These are phyloP conservation scores for Lepidurus couesii DNA, from an alignment of 1,140 invertebrate species.

Conservation along the genomic window DNA sequence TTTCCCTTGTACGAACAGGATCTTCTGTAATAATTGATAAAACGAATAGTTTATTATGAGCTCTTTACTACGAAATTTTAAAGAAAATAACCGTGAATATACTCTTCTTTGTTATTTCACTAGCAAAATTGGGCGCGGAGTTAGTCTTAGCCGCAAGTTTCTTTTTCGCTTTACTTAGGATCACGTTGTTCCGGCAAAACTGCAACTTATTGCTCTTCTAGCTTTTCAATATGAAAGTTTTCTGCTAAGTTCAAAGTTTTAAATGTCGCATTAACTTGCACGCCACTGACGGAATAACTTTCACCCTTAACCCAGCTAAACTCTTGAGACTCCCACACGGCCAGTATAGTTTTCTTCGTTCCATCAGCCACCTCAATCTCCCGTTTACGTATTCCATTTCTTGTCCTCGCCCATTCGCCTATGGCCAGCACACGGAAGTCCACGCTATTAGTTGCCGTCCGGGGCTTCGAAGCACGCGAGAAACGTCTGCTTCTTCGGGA, in stretches of 20 bases:
- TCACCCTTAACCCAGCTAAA: not conserved
- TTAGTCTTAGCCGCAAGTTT: not conserved
- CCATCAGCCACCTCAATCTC: not conserved
- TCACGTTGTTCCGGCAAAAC: not conserved
- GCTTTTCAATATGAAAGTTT: not conserved
- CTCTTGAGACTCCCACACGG: not conserved
- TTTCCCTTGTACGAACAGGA: not conserved
- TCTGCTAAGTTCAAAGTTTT: not conserved
- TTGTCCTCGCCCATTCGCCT: not conserved
- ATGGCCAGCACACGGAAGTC: not conserved
- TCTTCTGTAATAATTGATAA: conserved; percentile 7
- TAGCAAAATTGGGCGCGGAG: not conserved
- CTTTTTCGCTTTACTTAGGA: not conserved
- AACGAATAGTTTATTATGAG: not conserved
- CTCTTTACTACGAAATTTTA: not conserved
- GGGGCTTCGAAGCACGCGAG: not conserved
- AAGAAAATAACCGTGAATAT: not conserved
- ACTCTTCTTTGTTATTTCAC: not conserved
- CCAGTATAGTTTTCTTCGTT: not conserved
- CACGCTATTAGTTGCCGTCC: not conserved
- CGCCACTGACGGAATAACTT: not conserved
- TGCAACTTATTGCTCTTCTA: not conserved
- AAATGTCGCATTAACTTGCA: not conserved
- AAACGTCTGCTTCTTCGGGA: not conserved
- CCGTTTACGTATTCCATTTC: not conserved